Evolutionary conservation across 2,797 vertebrate species (phyloP).

Genomic region (Sebastes trivittatus): DNA sequence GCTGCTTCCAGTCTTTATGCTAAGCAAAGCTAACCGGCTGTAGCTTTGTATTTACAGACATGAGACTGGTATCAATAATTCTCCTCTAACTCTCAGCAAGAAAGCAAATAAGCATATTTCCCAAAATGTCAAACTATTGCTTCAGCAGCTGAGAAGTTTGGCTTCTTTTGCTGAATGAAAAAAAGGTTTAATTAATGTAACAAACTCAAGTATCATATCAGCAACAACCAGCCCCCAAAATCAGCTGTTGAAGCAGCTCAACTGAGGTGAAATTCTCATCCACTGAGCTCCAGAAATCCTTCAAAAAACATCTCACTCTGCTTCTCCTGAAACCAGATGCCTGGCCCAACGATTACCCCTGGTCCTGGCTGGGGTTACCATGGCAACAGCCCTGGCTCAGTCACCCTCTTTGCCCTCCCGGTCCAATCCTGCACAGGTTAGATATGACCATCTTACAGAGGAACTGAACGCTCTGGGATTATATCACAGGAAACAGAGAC

Average conservation of each 20-base stretch:
- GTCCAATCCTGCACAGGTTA: constrained; percentile 63
- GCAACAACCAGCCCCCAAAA: neutral
- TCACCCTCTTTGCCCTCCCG: constrained; percentile 22
- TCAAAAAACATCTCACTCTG: constrained; percentile 13
- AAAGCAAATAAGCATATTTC: neutral
- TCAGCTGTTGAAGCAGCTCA: neutral
- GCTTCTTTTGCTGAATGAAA: neutral
- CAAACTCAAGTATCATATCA: neutral
- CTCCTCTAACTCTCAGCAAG: neutral
- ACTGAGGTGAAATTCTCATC: neutral
- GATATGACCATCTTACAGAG: constrained; percentile 49
- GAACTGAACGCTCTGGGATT: constrained; percentile 25
- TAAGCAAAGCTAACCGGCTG: neutral
- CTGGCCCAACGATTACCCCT: constrained; percentile 29
- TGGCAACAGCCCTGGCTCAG: constrained; percentile 58
- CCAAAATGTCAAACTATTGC: neutral
- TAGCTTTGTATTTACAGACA: neutral
- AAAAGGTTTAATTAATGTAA: neutral
- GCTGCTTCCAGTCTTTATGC: neutral
- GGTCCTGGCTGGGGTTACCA: constrained; percentile 34
- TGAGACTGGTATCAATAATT: neutral
- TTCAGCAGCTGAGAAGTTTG: neutral
- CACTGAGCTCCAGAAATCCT: constrained; percentile 9
- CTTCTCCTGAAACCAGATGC: constrained; percentile 35
- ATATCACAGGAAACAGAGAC: neutral